Base-by-base conservation (phyloP, 2,888 invertebrate genomes). In the Pristionchus japonicus region DNA sequence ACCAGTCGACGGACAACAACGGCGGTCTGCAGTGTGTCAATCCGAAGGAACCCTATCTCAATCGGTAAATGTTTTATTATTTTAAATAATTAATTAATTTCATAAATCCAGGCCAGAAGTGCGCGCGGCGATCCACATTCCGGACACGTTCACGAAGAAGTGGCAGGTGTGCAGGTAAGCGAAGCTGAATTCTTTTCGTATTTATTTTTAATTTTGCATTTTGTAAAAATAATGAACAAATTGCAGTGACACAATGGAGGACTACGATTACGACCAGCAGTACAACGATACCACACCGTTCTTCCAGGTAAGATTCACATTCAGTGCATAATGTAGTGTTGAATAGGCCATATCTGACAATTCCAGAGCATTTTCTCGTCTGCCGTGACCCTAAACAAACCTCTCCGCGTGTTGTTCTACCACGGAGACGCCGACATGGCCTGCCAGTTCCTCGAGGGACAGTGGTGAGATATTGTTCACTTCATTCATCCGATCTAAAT, bases 361-460 rank as follows among this genome's bases (percentile, higher is more conserved):
- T 37, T 84, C 4, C 67, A 86, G 85, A 61, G 37, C n/a, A 86
- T 86, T 20, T 86, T 86, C 47, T 6, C 49, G 7, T 70, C 70
- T 1, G 23, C 40, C 70, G 70, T 70, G 27, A 70, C 20, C 4
- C 31, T 70, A 3, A n/a, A 27, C 61, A 86, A 43, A 13, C 67
- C 67, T 13, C 49, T 93, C 3, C 88, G 89, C 9, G 87, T 92
- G 87, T 88, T 93, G 15, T 91, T 93, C 86, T 93, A 92, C 89
- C 93, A 93, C 89, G 93, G 93, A 89, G 93, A 92, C 82, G 91
- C 91, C 27, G 93, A 93, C 82, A 89, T 92, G 87, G 92, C 92
- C n/a, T 92, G 92, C 88, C 90, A 93, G 57, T 93, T 91, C 86
- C 86, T 92, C 74, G 93, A 93, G 80, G 93, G 92, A 64, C 92